These are phyloP conservation scores for Hoplostethus atlanticus DNA, from an alignment of 2,797 vertebrate genomes.

Conservation along the genomic window DNA sequence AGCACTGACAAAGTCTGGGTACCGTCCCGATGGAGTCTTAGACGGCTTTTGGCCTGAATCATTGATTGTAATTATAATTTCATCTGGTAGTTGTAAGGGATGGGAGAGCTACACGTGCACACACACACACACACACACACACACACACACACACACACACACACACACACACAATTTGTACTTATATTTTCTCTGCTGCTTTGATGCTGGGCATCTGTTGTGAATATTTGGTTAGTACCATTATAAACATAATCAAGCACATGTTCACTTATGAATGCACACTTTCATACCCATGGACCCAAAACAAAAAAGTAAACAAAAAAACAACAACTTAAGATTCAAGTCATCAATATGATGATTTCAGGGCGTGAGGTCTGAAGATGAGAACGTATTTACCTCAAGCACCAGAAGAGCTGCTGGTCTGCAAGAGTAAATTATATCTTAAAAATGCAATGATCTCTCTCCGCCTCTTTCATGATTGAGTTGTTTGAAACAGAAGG, in stretches of 20 bases:
- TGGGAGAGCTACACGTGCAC: not conserved
- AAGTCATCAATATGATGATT: no score
- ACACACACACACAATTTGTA: not conserved
- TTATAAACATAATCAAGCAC: not conserved
- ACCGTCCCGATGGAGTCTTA: slow-evolving; percentile 36
- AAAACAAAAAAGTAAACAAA: no score
- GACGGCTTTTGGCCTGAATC: slow-evolving; percentile 41
- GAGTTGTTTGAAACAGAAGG: no score
- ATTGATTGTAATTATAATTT: slow-evolving; percentile 56
- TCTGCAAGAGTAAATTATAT: no score
- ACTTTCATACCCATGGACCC: no score
- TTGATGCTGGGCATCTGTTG: not conserved
- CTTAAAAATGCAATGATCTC: no score
- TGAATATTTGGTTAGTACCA: no score
- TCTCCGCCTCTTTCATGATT: no score
- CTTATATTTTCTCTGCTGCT: not conserved
- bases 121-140: not conserved
- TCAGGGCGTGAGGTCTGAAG: no score
- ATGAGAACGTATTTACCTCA: no score
- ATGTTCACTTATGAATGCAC: not conserved
- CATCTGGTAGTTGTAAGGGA: slow-evolving; percentile 14
- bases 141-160: not conserved
- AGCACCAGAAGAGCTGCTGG: no score
- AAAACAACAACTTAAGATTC: no score
- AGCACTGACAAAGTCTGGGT: not conserved